phyloP scores from a whole-genome alignment of 2,113 vertebrate genomes.

The Larimichthys crocea region DNA sequence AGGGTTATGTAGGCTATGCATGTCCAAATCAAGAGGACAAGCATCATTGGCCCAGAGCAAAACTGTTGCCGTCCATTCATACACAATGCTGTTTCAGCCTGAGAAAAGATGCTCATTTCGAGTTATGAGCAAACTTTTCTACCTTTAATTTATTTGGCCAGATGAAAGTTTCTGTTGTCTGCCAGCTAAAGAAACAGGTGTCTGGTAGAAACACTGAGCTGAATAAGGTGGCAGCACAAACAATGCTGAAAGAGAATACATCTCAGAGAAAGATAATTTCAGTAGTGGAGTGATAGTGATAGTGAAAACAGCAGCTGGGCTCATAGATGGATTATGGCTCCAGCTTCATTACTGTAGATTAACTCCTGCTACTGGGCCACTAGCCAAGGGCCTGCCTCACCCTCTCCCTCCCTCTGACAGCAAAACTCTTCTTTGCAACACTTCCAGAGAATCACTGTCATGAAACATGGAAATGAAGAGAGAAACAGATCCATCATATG shows the following conservation, averaged over 20 bases:
- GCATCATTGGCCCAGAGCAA: not conserved
- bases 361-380: constrained; percentile 27
- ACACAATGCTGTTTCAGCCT: not conserved
- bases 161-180: not conserved
- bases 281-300: constrained; percentile 9
- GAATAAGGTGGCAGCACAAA: not conserved
- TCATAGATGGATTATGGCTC: constrained; percentile 33
- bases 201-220: not conserved
- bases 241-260: not conserved
- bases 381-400: constrained; percentile 28
- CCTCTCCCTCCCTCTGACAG: not conserved
- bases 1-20: not conserved
- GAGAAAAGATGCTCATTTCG: not conserved
- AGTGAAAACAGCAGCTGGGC: constrained; percentile 37
- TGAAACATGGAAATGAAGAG: constrained; percentile 10
- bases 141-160: not conserved
- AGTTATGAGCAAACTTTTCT: not conserved
- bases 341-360: constrained; percentile 11
- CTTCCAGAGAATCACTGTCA: constrained; percentile 2
- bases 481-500: constrained; percentile 3
- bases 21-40: not conserved
- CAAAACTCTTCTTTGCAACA: constrained; percentile 15
- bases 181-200: not conserved
- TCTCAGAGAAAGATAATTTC: not conserved
- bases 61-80: not conserved